These are phyloP conservation scores for Cettia cetti DNA, from an alignment of 2,113 vertebrate genomes.

Conservation along the genomic window DNA sequence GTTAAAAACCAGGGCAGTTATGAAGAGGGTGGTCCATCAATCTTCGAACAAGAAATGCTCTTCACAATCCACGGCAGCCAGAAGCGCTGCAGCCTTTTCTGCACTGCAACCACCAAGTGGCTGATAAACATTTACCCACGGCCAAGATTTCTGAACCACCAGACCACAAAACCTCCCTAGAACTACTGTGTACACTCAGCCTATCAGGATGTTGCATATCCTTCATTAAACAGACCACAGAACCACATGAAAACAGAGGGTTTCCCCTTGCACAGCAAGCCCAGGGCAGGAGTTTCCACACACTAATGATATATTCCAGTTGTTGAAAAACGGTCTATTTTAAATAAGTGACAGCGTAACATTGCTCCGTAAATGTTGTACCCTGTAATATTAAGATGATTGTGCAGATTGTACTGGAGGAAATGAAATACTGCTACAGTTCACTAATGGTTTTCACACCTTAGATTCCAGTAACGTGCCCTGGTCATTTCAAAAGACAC, in stretches of 20 bases:
- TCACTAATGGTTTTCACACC: background rate
- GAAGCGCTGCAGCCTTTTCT: rapidly evolving
- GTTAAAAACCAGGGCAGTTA: background rate
- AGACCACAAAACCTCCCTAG: background rate
- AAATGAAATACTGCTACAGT: background rate
- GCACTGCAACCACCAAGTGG: background rate
- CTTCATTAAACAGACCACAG: background rate
- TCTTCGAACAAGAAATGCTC: background rate
- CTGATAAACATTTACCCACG: background rate
- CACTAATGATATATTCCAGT: rapidly evolving
- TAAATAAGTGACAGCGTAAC: background rate
- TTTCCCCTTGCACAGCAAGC: background rate
- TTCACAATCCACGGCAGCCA: rapidly evolving
- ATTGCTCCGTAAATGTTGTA: background rate
- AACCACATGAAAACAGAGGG: background rate
- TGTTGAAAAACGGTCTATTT: background rate
- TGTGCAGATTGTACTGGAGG: background rate
- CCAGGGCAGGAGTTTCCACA: background rate
- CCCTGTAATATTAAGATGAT: background rate
- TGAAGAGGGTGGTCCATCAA: background rate
- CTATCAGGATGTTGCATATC: background rate
- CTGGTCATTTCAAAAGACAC: background rate
- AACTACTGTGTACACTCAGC: background rate
- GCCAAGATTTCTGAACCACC: background rate
- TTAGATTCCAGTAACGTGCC: background rate